Evolutionary conservation across 2,888 invertebrate species (phyloP).

Genomic region (Prostheceraeus crozeri): DNA sequence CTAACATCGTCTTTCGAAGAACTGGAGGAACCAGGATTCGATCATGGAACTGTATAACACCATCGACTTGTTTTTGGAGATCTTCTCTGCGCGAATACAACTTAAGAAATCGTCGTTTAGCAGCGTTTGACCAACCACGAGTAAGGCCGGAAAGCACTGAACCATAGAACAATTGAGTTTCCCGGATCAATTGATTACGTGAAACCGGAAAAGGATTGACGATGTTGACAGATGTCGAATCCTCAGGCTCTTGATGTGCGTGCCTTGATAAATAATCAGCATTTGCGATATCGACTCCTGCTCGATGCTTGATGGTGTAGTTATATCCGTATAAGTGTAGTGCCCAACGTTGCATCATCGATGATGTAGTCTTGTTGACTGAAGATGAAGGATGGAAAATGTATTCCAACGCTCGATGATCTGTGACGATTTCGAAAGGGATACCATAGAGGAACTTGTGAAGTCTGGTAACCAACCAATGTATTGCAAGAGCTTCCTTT

Average conservation of each 20-base stretch:
- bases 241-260: not conserved
- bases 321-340: slow-evolving; percentile 10
- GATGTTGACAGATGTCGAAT: not conserved
- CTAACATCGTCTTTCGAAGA: too few relatives aligned
- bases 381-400: slow-evolving; percentile 1
- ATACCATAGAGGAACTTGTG: slow-evolving; percentile 19
- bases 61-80: too few relatives aligned
- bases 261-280: slow-evolving; percentile 27
- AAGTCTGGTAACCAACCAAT: slow-evolving; percentile 11
- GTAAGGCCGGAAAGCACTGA: slow-evolving; percentile 16
- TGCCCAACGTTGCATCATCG: slow-evolving; percentile 20
- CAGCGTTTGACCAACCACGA: slow-evolving; percentile 24
- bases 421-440: slow-evolving; percentile 1
- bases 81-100: too few relatives aligned
- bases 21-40: too few relatives aligned
- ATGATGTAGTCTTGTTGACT: slow-evolving; percentile 6
- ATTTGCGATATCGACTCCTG: not conserved
- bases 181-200: not conserved
- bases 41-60: too few relatives aligned
- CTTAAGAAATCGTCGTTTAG: slow-evolving; percentile 23
- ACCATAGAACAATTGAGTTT: slow-evolving; percentile 17
- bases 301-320: slow-evolving; percentile 12
- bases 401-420: slow-evolving; percentile 17
- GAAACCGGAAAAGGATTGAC: slow-evolving; percentile 14
- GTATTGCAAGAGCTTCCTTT: slow-evolving; percentile 22